Evolutionary conservation across 2,888 invertebrate genomes (phyloP).

Genomic region (Eudasyphora cyanicolor): DNA sequence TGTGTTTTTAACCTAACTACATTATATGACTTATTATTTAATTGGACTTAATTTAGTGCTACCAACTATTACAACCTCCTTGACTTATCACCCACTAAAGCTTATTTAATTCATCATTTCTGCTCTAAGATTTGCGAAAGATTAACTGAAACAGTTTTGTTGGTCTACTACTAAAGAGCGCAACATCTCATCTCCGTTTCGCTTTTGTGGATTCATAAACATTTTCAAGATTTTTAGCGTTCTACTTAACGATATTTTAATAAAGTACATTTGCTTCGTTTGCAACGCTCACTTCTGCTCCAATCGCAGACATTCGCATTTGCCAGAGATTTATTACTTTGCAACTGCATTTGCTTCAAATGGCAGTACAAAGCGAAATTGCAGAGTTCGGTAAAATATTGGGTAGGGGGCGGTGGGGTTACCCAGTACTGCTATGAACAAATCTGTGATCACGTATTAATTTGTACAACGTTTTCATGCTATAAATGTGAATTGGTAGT

Average conservation of each 20-base stretch:
- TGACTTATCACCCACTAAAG: neutral
- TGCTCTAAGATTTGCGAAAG: neutral
- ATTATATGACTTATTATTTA: too few relatives aligned
- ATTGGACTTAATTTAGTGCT: too few relatives aligned
- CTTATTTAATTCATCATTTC: neutral
- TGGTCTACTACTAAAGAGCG: neutral
- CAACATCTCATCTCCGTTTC: neutral
- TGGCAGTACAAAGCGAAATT: neutral
- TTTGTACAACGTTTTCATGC: too few relatives aligned
- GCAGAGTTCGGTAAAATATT: neutral
- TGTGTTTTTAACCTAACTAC: too few relatives aligned
- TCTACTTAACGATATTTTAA: conserved; percentile 31
- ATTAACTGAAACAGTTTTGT: neutral
- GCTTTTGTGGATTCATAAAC: neutral
- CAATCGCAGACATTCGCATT: neutral
- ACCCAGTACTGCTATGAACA: neutral
- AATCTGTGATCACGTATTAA: too few relatives aligned
- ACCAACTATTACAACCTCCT: neutral
- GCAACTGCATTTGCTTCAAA: neutral
- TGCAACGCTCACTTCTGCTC: neutral
- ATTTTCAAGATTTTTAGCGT: conserved; percentile 2
- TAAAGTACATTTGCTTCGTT: conserved; percentile 1
- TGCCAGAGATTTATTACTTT: neutral
- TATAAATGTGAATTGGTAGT: too few relatives aligned
- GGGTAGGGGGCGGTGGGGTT: neutral